These are phyloP conservation scores for Metellina segmentata DNA, from an alignment of 2,888 invertebrate genomes.

Conservation along the genomic window DNA sequence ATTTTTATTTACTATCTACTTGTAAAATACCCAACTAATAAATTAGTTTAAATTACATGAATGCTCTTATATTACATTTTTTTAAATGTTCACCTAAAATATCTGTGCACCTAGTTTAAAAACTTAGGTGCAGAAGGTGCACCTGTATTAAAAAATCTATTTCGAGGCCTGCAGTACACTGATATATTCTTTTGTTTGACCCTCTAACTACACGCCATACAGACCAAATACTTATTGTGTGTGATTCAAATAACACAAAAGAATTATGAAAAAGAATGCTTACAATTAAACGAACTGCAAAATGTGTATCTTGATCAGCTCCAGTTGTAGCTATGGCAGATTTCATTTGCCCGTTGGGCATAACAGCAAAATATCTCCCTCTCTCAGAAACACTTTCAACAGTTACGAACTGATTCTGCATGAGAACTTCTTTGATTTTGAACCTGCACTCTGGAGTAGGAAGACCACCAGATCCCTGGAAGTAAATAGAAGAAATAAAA, in stretches of 20 bases:
- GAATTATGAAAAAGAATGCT: no score
- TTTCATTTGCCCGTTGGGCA: constrained; percentile 75
- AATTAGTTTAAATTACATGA: no score
- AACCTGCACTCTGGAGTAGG: constrained; percentile 71
- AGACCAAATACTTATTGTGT: neutral
- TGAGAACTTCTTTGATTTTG: constrained; percentile 66
- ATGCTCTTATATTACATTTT: no score
- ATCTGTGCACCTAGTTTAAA: no score
- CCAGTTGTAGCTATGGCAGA: constrained; percentile 73
- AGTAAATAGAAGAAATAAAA: neutral
- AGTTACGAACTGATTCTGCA: constrained; percentile 72
- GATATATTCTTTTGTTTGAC: no score
- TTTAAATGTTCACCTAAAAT: no score
- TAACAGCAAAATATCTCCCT: constrained; percentile 72
- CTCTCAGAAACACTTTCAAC: constrained; percentile 70
- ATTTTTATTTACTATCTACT: no score
- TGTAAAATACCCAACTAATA: no score
- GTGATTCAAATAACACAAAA: neutral
- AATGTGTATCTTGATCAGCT: constrained; percentile 75
- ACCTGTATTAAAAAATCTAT: no score
- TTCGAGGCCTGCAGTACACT: no score
- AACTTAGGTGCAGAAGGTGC: no score
- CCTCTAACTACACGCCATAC: no score
- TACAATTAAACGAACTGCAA: constrained; percentile 74
- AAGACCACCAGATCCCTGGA: constrained; percentile 69